phyloP scores from a whole-genome alignment of 1,140 invertebrate species.

The Solenopsis fugax region DNA sequence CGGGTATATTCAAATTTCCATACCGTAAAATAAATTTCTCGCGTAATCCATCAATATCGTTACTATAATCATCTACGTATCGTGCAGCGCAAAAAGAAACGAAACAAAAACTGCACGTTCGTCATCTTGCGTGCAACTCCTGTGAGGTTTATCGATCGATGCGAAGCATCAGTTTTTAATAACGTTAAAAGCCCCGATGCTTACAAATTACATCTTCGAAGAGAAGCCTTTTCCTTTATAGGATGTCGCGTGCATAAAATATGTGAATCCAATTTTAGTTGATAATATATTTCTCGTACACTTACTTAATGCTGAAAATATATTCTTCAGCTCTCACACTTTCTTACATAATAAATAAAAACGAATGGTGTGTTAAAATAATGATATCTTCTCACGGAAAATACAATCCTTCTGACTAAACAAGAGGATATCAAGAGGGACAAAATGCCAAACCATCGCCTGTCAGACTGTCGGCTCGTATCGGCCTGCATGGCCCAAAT shows the following conservation, averaged over 20 bases:
- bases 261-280: background rate
- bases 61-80: constrained; percentile 23
- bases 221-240: background rate
- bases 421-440: constrained; percentile 32
- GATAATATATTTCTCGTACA: background rate
- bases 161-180: constrained; percentile 51
- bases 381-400: constrained; percentile 4
- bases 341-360: background rate
- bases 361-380: background rate
- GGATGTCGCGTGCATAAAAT: constrained; percentile 1
- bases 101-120: constrained; percentile 2
- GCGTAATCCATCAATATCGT: constrained; percentile 30
- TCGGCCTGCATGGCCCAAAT: constrained; percentile 26
- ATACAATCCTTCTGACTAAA: background rate
- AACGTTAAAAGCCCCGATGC: constrained; percentile 42
- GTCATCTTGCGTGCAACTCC: constrained; percentile 22
- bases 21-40: constrained; percentile 25
- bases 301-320: background rate
- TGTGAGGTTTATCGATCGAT: constrained; percentile 13
- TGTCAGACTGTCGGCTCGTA: constrained; percentile 60
- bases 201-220: constrained; percentile 35
- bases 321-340: background rate
- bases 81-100: background rate
- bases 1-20: background rate
- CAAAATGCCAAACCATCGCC: constrained; percentile 64